Evolutionary conservation across 2,888 invertebrate species (phyloP), one percentile per base, ranked within the genome.

Genomic region (Aleiodes alternator): DNA sequence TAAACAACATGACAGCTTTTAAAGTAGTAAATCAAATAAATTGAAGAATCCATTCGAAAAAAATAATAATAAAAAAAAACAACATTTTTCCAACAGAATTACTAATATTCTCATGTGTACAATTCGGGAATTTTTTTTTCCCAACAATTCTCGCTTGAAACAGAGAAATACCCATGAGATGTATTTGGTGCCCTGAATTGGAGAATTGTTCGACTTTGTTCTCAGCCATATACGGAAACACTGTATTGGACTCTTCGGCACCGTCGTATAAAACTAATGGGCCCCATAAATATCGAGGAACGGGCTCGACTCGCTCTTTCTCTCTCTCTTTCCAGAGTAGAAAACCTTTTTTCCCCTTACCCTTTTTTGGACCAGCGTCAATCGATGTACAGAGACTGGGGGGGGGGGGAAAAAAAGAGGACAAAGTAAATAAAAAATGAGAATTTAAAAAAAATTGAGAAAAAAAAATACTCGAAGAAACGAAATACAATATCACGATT

Each of bases 181-280:
- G 75, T 75, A 75, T 76, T 76, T 76, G 69, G 72, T 69, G 61
- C n/a, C 59, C 43, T 51, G 51, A 51, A 8, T 68, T 12, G 14
- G 14, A n/a, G 50, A 51, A 51, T 64, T 57, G 73, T 64, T 73
- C 66, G 69, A 73, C 70, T 73, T 73, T 61, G 68, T 75, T 77
- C 68, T 75, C 72, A 56, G 43, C 79, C 78, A 73, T 79, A 78
- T 78, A 77, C 69, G 77, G 78, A 73, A 79, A 78, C 73, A 75
- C 75, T 76, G 56, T 66, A 79, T 76, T 56, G 79, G 76, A 59
- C 66, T 74, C 75, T 56, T 66, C 71, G 75, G 70, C 68, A 55
- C 53, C 73, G 70, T 75, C 78, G 66, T 75, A 77, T 78, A 77
- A 78, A 79, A 79, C 78, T 79, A 79, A 79, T 79, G 79, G 78